phyloP scores from a whole-genome alignment of 2,888 invertebrate species.

The Arctia plantaginis region DNA sequence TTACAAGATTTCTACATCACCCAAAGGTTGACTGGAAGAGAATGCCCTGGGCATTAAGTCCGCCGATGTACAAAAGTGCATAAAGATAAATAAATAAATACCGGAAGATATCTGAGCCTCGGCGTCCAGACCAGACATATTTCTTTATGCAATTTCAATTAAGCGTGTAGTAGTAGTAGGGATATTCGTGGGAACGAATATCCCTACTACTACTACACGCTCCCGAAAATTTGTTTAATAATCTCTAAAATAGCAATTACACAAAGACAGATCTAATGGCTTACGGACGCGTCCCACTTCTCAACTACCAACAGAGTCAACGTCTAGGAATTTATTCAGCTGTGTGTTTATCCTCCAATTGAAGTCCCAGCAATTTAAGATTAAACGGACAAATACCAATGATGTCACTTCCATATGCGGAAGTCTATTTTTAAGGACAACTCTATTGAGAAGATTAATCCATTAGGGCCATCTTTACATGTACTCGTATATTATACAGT shows the following conservation, averaged over 20 bases:
- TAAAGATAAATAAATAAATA: too few species aligned
- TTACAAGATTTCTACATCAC: too few species aligned
- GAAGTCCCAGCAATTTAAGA: conserved; percentile 56
- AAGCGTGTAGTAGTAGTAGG: too few species aligned
- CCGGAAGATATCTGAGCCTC: too few species aligned
- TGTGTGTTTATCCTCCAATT: conserved; percentile 52
- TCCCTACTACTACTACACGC: too few species aligned
- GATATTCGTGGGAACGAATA: too few species aligned
- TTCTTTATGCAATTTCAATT: too few species aligned
- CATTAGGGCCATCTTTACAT: conserved; percentile 1
- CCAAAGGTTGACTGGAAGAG: too few species aligned
- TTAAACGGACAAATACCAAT: conserved; percentile 47
- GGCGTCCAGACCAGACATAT: too few species aligned
- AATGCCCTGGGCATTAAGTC: too few species aligned
- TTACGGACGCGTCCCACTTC: conserved; percentile 43
- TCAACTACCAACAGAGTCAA: conserved; percentile 46
- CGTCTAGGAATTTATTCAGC: conserved; percentile 58
- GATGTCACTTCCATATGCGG: conserved; percentile 53
- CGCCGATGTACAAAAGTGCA: too few species aligned
- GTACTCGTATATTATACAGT: conserved; percentile 1
- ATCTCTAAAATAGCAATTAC: conserved; percentile 5
- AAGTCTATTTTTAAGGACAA: conserved; percentile 37
- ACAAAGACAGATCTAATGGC: conserved; percentile 22
- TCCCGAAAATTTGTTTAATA: too few species aligned
- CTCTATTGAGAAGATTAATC: conserved; percentile 26